A percentile compares a stretch with the other conserved stretches of the same genome.
Conservation (phyloP, 2,888 invertebrate species). For the Hirtodrosophila trivittata region DNA sequence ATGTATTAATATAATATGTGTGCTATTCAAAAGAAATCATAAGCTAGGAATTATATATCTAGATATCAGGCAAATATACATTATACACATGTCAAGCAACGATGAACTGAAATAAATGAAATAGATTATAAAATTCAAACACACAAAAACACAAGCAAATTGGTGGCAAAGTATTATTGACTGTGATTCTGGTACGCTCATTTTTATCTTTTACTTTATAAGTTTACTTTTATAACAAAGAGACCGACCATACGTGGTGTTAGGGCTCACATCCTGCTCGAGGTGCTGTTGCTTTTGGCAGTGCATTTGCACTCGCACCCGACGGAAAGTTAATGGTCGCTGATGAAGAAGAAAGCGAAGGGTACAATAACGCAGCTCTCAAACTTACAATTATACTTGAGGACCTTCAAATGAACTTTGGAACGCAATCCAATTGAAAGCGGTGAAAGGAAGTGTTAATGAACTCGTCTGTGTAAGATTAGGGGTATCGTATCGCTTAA, state of each 20-base stretch:
- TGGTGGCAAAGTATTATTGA: constrained; percentile 26
- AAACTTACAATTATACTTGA: no score
- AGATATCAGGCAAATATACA: constrained; percentile 40
- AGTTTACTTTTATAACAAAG: no score
- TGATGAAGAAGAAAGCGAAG: no score
- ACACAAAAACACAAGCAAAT: not conserved
- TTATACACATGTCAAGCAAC: constrained; percentile 31
- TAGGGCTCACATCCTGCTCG: constrained; percentile 41
- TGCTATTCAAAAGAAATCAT: constrained; percentile 40
- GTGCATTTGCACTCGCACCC: no score
- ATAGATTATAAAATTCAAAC: constrained; percentile 10
- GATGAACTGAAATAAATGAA: constrained; percentile 55
- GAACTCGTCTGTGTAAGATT: no score
- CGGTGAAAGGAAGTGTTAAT: no score
- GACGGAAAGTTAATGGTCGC: no score
- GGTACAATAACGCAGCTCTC: no score
- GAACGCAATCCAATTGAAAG: no score
- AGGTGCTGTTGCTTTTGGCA: constrained; percentile 49
- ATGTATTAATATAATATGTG: constrained; percentile 20
- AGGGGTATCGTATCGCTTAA: no score
- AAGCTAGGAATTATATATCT: constrained; percentile 18
- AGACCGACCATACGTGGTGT: constrained; percentile 44
- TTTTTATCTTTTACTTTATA: not conserved
- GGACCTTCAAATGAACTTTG: no score
- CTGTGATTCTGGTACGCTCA: constrained; percentile 2